phyloP scores from a whole-genome alignment of 2,888 invertebrate species.

The Panopea generosa region DNA sequence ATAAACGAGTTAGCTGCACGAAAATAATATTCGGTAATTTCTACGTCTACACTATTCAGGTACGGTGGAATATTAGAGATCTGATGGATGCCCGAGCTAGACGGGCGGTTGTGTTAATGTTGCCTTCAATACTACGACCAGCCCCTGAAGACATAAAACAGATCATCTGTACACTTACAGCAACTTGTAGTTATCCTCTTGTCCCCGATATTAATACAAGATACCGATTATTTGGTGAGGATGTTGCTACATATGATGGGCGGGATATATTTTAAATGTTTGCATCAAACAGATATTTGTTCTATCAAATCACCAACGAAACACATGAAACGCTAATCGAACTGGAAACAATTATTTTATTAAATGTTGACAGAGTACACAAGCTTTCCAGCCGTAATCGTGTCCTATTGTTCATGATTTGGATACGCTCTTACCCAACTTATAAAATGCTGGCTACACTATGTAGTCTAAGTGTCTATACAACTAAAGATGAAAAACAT shows the following conservation, averaged over 20 bases:
- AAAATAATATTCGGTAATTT: no score
- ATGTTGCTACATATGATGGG: not conserved
- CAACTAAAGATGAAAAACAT: no score
- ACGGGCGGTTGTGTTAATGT: not conserved
- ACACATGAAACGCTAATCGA: not conserved
- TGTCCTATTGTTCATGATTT: no score
- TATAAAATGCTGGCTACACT: no score
- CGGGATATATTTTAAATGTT: not conserved
- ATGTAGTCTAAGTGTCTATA: no score
- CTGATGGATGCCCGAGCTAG: not conserved
- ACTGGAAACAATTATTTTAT: not conserved
- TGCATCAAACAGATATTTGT: not conserved
- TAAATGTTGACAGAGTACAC: no score
- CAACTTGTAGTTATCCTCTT: not conserved
- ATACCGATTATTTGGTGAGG: not conserved
- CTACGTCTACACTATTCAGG: no score
- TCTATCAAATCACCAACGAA: slow-evolving; percentile 6
- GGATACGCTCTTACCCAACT: no score
- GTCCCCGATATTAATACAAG: not conserved
- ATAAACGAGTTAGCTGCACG: no score
- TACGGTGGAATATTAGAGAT: not conserved
- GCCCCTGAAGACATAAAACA: no score
- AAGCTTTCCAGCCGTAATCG: no score
- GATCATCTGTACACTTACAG: not conserved
- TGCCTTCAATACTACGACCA: not conserved